phyloP scores from a whole-genome alignment of 2,888 invertebrate genomes.

The Sericinus montela region DNA sequence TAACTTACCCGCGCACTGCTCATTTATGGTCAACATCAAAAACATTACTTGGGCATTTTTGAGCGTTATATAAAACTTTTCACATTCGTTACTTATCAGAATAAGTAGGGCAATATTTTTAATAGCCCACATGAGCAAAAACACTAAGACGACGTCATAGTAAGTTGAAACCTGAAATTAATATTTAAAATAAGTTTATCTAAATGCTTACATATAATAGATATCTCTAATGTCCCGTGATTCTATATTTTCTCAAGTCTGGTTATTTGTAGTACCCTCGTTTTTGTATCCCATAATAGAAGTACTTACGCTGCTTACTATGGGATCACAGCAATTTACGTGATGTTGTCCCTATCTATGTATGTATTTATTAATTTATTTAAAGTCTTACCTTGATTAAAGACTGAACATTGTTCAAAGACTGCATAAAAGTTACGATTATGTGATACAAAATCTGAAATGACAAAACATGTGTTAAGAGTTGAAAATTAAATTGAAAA shows the following conservation, averaged over 20 bases:
- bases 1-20: not conserved
- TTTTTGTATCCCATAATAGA: too few relatives aligned
- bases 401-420: conserved; percentile 1
- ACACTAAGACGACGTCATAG: not conserved
- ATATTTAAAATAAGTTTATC: too few relatives aligned
- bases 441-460: conserved; percentile 4
- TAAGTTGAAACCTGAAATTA: not conserved
- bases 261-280: too few relatives aligned
- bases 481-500: too few relatives aligned
- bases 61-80: not conserved
- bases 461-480: not conserved
- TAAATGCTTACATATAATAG: too few relatives aligned
- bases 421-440: not conserved
- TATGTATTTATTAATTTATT: too few relatives aligned
- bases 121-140: not conserved
- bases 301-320: too few relatives aligned
- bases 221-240: too few relatives aligned
- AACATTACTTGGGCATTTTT: conserved; percentile 2
- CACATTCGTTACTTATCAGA: not conserved
- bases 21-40: not conserved
- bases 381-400: conserved; percentile 1
- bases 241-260: too few relatives aligned
- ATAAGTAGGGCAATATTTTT: not conserved
- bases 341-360: too few relatives aligned
- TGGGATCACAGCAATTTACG: too few relatives aligned